phyloP scores from a whole-genome alignment of 1,140 invertebrate species.

The Drosophila kikkawai region DNA sequence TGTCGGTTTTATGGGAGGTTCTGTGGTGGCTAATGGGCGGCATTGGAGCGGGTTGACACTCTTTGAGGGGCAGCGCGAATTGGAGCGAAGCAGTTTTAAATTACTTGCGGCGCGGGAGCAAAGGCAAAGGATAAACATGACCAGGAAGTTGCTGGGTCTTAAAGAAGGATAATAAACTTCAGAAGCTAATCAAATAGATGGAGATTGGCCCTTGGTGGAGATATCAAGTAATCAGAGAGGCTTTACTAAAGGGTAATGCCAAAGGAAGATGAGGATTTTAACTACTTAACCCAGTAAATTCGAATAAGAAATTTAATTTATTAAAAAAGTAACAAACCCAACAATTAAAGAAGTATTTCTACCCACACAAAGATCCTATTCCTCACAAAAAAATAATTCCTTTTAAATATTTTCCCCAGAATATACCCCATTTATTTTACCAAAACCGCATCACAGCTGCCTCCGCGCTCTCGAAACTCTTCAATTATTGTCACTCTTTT shows the following conservation, averaged over 20 bases:
- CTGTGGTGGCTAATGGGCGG: slow-evolving; percentile 6
- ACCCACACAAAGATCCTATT: no score
- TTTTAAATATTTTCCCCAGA: no score
- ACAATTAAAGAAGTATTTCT: no score
- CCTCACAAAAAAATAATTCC: no score
- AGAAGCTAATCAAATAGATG: slow-evolving; percentile 17
- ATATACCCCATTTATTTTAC: background rate
- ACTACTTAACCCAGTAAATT: background rate
- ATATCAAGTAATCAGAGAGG: background rate
- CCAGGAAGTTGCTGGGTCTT: background rate
- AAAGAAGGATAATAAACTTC: slow-evolving; percentile 4
- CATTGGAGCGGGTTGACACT: slow-evolving; percentile 34
- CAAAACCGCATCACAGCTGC: background rate
- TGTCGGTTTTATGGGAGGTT: slow-evolving; percentile 7
- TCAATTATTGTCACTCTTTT: slow-evolving; percentile 31
- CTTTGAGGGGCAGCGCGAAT: slow-evolving; percentile 21
- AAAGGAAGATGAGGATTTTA: background rate
- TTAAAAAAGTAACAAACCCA: no score
- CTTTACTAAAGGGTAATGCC: background rate
- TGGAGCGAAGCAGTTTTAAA: slow-evolving; percentile 54
- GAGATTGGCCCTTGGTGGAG: no score
- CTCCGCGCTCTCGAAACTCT: background rate
- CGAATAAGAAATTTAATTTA: no score
- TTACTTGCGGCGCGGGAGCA: slow-evolving; percentile 38
- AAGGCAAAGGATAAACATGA: slow-evolving; percentile 10